Evolutionary conservation across 2,888 invertebrate genomes (phyloP).

Genomic region (Leistus spinibarbis): DNA sequence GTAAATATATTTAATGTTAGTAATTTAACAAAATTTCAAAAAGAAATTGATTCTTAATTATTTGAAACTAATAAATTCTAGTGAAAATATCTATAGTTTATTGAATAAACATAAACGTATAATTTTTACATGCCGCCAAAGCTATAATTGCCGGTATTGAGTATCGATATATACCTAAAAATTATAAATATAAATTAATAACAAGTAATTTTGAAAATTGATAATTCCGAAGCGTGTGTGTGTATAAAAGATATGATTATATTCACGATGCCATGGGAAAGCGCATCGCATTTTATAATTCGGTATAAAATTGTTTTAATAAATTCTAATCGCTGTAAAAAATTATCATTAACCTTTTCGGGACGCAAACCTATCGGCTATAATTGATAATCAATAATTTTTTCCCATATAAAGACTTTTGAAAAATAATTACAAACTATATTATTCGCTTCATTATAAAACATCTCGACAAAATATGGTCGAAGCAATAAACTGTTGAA

Average conservation of each 20-base stretch:
- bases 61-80: neutral
- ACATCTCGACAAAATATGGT: neutral
- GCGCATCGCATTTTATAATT: neutral
- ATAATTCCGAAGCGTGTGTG: neutral
- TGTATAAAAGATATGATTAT: neutral
- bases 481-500: constrained; percentile 12
- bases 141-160: neutral
- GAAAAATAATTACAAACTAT: constrained; percentile 30
- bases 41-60: neutral
- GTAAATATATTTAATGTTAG: neutral
- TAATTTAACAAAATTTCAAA: neutral
- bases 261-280: neutral
- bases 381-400: constrained; percentile 37
- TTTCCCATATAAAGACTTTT: constrained; percentile 38
- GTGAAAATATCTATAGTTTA: neutral
- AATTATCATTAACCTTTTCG: constrained; percentile 33
- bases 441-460: neutral
- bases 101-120: neutral
- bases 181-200: neutral
- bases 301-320: constrained; percentile 13
- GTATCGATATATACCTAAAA: neutral
- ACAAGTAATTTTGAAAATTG: neutral
- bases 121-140: neutral
- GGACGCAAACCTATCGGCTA: constrained; percentile 17
- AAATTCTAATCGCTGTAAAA: constrained; percentile 29